Evolutionary conservation across 2,113 vertebrate genomes (phyloP), one percentile per base, ranked within the genome.

Genomic region (Otolemur garnettii): DNA sequence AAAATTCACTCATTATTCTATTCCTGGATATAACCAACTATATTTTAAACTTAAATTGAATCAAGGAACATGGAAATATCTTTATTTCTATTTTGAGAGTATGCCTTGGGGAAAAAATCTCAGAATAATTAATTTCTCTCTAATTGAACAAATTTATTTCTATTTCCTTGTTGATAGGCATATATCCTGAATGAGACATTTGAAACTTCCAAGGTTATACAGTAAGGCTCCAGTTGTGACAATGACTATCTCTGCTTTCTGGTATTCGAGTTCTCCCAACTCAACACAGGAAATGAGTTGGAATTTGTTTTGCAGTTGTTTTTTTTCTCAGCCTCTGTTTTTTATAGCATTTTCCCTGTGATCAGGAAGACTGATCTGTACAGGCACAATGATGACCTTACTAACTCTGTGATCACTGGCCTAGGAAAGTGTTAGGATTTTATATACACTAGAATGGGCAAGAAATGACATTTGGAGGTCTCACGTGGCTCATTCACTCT

Each of bases 41-140:
- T 50, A 45, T 86, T 87, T 84, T 85, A 94, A 91, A 90, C 45
- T 91, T 95, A 59, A 78, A 71, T 84, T 74, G 50, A 45, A 42
- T 84, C 10, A 77, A 42, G 68, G 53, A 55, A 80, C 62, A 81
- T 77, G 18, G 0, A 10, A n/a, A 77, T 33, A 72, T 83, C 87
- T 66, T 26, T 90, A 19, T 79, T 94, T 89, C 88, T 94, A 72
- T 53, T 91, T 93, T 11, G 79, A 42, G 30, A 83, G 35, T 66
- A 4, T 93, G 10, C 42, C 66, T 45, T 55, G 62, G 53, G 82
- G 14, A 96, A 53, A 69, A 93, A 89, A 59, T 22, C 17, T 93
- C 53, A 87, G 72, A 82, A 68, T 13, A 85, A 28, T 19, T 50
- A 79, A 19, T 55, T 72, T 86, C 21, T 81, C 15, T 91, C 12